Evolutionary conservation across 2,113 vertebrate genomes (phyloP).

Genomic region (Chaetops frenatus): DNA sequence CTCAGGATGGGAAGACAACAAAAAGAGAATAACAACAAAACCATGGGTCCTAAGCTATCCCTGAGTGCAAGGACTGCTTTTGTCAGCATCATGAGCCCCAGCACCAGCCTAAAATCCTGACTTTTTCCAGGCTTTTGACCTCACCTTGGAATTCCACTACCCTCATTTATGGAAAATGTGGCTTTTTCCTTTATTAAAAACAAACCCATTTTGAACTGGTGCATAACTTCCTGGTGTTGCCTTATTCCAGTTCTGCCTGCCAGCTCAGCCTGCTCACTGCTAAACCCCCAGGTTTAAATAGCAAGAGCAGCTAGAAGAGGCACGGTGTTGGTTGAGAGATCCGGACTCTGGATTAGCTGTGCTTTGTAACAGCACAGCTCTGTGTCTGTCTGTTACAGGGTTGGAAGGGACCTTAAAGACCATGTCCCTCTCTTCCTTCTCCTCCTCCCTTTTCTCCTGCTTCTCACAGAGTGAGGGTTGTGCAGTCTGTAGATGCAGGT

Average conservation of each 20-base stretch:
- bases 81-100: not conserved
- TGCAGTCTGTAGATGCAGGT: not conserved
- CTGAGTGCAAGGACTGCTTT: not conserved
- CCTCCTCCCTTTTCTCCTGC: not conserved
- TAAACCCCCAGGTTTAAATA: not conserved
- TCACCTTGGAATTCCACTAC: not conserved
- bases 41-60: not conserved
- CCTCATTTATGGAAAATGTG: not conserved
- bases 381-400: not conserved
- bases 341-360: not conserved
- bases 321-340: not conserved
- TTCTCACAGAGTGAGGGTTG: not conserved
- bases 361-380: not conserved
- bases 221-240: not conserved
- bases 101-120: not conserved
- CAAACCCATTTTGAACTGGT: not conserved
- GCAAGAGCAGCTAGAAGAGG: not conserved
- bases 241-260: fast-evolving
- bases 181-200: not conserved
- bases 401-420: not conserved
- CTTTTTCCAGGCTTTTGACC: not conserved
- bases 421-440: not conserved
- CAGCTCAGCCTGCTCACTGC: not conserved
- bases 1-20: not conserved
- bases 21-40: not conserved